These are phyloP conservation scores for Eristalis intricaria DNA, from an alignment of 2,888 invertebrate genomes.

Conservation along the genomic window DNA sequence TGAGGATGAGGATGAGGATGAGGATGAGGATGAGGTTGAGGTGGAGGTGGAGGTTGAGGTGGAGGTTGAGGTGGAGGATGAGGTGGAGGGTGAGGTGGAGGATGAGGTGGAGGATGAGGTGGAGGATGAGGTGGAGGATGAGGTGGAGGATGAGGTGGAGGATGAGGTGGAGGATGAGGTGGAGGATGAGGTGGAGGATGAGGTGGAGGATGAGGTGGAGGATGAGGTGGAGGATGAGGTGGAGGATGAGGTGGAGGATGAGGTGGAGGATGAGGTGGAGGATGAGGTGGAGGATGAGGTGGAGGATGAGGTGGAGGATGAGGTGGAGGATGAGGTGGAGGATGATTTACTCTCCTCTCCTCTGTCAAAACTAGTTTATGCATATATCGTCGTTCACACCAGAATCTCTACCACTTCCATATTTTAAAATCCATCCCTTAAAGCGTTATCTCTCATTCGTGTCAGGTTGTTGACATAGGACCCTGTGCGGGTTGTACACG, in stretches of 20 bases:
- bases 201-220: neutral
- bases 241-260: neutral
- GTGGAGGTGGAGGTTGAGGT: neutral
- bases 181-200: neutral
- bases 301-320: neutral
- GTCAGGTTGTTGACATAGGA: neutral
- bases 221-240: neutral
- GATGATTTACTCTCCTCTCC: neutral
- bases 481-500: neutral
- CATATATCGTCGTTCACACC: neutral
- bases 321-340: neutral
- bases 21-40: neutral
- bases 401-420: neutral
- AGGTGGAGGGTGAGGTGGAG: neutral
- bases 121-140: neutral
- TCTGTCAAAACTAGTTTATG: neutral
- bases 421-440: neutral
- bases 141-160: neutral
- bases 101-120: neutral
- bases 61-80: neutral
- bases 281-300: neutral
- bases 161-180: neutral
- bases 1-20: neutral
- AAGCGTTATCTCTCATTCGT: neutral
- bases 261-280: neutral